A percentile compares a stretch with the other conserved stretches of the same genome.
Conservation (phyloP, 2,888 invertebrate genomes). For the Macropis europaea region DNA sequence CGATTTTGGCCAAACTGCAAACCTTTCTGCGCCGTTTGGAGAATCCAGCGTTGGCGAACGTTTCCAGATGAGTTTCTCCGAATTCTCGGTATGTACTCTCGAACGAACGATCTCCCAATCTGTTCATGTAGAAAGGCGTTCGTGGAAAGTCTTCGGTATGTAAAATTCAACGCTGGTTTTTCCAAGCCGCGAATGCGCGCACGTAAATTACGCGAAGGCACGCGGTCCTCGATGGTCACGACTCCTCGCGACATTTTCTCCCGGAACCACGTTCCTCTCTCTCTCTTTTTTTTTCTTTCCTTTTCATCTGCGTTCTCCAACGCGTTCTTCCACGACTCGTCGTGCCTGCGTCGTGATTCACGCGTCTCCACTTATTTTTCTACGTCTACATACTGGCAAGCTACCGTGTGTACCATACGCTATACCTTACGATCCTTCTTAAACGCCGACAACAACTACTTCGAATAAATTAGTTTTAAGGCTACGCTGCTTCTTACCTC, state of each 20-base stretch:
- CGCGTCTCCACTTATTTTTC: conserved; percentile 29
- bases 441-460: conserved; percentile 58
- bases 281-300: neutral
- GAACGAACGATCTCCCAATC: neutral
- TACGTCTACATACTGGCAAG: conserved; percentile 70
- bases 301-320: too few relatives aligned
- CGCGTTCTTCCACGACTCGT: neutral
- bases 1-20: conserved; percentile 32
- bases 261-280: neutral
- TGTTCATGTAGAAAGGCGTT: neutral
- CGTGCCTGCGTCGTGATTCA: conserved; percentile 12
- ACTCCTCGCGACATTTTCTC: conserved; percentile 3
- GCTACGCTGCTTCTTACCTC: conserved; percentile 50
- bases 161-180: conserved; percentile 44
- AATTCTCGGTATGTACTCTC: neutral
- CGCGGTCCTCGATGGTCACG: conserved; percentile 33
- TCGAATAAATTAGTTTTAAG: conserved; percentile 71
- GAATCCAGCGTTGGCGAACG: conserved; percentile 10
- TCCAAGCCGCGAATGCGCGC: conserved; percentile 27
- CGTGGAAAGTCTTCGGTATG: conserved; percentile 14
- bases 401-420: conserved; percentile 49
- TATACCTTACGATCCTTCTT: conserved; percentile 26
- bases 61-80: neutral
- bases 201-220: conserved; percentile 52
- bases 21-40: neutral